Evolutionary conservation across 2,113 vertebrate genomes (phyloP), one percentile per base, ranked within the genome.

Genomic region (Lucifuga dentata): DNA sequence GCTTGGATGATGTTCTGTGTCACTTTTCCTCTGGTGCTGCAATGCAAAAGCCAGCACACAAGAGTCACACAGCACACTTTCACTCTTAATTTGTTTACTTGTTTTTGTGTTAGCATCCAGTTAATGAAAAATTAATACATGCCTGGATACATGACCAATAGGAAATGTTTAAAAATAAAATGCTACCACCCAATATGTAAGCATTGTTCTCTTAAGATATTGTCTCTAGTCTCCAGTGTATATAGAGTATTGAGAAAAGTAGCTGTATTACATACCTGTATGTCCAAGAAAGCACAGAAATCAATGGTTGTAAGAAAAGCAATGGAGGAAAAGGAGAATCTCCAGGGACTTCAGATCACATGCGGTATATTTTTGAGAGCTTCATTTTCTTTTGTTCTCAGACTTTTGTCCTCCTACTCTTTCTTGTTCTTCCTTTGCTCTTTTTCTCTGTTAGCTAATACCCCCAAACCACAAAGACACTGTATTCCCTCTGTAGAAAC

Each of bases 341-440:
- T 85, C 50, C 40, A 69, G 74, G 65, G 61, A 76, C 43, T 62
- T 12, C 8, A 53, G 41, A 83, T 74, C 74, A 73, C 45, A 79
- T 53, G 23, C 16, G 1, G 23, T 50, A 29, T 38, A 21, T 49
- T 38, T 15, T 23, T 8, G 41, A n/a, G 21, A 32, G 29, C 35
- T 26, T 35, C 12, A 40, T 60, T 56, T 59, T 58, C 23, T 63
- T 73, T 73, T 49, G 17, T 52, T 57, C 40, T 59, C 43, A 13
- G 35, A 62, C 0, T 62, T 33, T 69, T 16, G 40, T 64, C 51
- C 36, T 62, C 48, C 32, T 38, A 2, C 66, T 64, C 29, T 17
- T 45, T 44, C 24, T 62, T 56, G 17, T 46, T 65, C 33, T 32
- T 10, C 45, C 8, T 23, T 51, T 58, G 8, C 17, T 17, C 62